Evolutionary conservation across 1,140 invertebrate genomes (phyloP), one percentile per base, ranked within the genome.

Genomic region (Gonioctena quinquepunctata): DNA sequence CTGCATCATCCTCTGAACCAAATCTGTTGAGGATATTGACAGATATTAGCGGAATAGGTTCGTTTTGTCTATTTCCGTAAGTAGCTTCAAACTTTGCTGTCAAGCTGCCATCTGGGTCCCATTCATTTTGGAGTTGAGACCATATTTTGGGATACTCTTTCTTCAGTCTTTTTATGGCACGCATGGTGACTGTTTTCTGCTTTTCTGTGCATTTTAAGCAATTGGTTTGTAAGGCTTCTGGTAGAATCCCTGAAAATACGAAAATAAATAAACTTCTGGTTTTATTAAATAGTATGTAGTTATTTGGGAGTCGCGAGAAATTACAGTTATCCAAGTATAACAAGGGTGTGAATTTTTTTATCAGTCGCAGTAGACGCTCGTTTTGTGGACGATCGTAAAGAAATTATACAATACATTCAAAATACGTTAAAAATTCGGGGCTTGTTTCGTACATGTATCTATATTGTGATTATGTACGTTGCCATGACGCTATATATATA

Each of bases 201-300:
- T 87, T 84, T 57, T 88, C 86, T 0, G 87, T 88, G 76, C 89
- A 90, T 18, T 86, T 78, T 5, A 84, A 74, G 75, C 89, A 90
- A 68, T 89, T 88, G 57, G 87, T 89, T 72, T 86, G 80, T 28
- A 90, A 73, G 2, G 89, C 89, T 81, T 90, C 89, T 23, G 89
- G 89, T 22, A 90, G 79, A 71, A 88, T 82, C 66, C 83, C 90
- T 91, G 13, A 85, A 86, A 70, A 62, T n/a, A n/a, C n/a, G 18
- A 65, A 50, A 50, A 67, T 22, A 7, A 60, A 0, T 21, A 18
- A 42, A 54, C 13, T 42, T 2, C 33, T n/a, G n/a, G n/a, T n/a
- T n/a, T n/a, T n/a, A n/a, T n/a, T n/a, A n/a, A n/a, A n/a, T n/a
- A n/a, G n/a, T n/a, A n/a, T n/a, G n/a, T n/a, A n/a, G n/a, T n/a